Conservation (phyloP, 2,797 vertebrate genomes). For the Epinephelus awoara region DNA sequence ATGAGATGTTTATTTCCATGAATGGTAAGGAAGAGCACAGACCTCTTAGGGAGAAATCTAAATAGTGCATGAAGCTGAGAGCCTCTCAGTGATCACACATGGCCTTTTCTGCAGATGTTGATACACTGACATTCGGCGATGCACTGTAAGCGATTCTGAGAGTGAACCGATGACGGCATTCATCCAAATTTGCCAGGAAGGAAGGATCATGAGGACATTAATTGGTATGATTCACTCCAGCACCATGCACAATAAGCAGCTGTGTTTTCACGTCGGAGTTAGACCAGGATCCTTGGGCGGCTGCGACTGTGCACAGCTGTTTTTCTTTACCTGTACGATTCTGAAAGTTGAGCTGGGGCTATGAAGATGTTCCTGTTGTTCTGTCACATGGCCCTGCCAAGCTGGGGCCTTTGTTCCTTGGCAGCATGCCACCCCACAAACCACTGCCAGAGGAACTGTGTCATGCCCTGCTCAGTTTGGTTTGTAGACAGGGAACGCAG, state of each 20-base stretch:
- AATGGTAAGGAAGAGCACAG: slow-evolving; percentile 47
- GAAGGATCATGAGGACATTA: slow-evolving; percentile 72
- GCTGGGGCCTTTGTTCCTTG: slow-evolving; percentile 68
- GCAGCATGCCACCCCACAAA: slow-evolving; percentile 64
- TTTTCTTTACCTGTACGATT: slow-evolving; percentile 65
- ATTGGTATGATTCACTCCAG: slow-evolving; percentile 67
- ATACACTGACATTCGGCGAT: slow-evolving; percentile 55
- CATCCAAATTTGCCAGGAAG: slow-evolving; percentile 68
- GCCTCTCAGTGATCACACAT: slow-evolving; percentile 57
- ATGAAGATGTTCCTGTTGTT: slow-evolving; percentile 69
- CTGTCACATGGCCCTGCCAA: slow-evolving; percentile 63
- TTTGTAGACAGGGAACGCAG: slow-evolving; percentile 61
- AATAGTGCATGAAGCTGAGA: slow-evolving; percentile 59
- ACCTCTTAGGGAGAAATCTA: slow-evolving; percentile 36
- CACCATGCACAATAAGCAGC: slow-evolving; percentile 60
- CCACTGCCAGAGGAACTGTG: slow-evolving; percentile 71
- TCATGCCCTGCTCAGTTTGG: slow-evolving; percentile 69
- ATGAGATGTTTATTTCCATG: slow-evolving; percentile 54
- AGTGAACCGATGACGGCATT: slow-evolving; percentile 47
- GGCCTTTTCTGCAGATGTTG: slow-evolving; percentile 68
- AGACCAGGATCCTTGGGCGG: slow-evolving; percentile 11
- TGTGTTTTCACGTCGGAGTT: slow-evolving; percentile 56
- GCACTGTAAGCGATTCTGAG: slow-evolving; percentile 29
- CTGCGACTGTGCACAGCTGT: slow-evolving; percentile 44
- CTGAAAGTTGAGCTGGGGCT: slow-evolving; percentile 46